Percentiles rank a stretch among this genome's conserved stretches.
These are phyloP conservation scores for Petrocephalus sullivani DNA, from an alignment of 2,797 vertebrate species.

Conservation along the genomic window DNA sequence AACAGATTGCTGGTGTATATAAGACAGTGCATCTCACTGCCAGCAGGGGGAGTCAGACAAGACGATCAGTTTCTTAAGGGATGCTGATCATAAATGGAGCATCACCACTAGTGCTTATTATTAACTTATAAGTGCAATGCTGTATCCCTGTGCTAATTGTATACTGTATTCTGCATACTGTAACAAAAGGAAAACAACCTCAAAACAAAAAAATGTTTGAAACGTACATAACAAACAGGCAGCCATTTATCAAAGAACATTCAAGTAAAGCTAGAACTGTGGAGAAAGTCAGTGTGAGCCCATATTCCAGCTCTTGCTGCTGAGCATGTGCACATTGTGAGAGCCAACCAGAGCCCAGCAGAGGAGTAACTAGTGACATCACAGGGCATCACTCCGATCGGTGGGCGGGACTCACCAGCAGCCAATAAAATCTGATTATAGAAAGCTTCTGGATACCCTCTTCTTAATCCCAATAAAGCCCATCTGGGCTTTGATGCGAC, in stretches of 20 bases:
- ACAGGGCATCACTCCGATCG: not conserved
- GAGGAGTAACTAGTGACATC: not conserved
- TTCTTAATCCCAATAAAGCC: not conserved
- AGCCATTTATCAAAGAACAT: not conserved
- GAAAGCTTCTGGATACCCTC: not conserved
- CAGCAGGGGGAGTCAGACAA: constrained; percentile 1
- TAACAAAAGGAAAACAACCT: not conserved
- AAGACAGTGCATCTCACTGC: not conserved
- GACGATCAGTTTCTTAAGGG: not conserved
- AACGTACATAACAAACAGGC: not conserved
- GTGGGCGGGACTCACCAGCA: constrained; percentile 8
- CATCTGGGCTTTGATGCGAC: not conserved
- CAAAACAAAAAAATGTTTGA: not conserved
- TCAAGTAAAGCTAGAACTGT: not conserved
- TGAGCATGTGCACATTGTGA: constrained; percentile 1
- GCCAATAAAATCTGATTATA: not conserved
- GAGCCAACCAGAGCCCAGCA: not conserved
- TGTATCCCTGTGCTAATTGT: not conserved
- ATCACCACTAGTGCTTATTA: constrained; percentile 4
- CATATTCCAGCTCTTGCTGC: not conserved
- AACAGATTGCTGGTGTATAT: not conserved
- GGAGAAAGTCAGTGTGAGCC: not conserved
- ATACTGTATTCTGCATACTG: not conserved
- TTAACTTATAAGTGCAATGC: constrained; percentile 1
- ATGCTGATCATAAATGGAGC: not conserved